Percentiles rank a stretch among this genome's conserved stretches.
Conservation (phyloP, 2,797 vertebrate genomes). For the Typhlichthys subterraneus region DNA sequence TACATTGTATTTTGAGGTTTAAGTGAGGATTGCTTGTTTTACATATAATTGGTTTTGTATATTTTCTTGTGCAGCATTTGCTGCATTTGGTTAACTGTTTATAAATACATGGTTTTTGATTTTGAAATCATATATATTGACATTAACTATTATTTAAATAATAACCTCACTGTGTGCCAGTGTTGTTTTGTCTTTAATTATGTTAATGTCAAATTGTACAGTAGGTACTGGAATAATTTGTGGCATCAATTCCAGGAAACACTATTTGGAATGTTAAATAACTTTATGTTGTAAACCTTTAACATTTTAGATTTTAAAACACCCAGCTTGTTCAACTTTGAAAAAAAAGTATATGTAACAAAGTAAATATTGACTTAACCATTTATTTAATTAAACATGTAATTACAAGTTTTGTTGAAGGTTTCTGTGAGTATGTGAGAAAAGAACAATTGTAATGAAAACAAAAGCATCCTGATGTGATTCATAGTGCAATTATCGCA, state of each 20-base stretch:
- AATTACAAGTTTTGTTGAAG: slow-evolving; percentile 54
- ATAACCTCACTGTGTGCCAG: not conserved
- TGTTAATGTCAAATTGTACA: slow-evolving; percentile 5
- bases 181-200: not conserved
- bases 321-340: slow-evolving; percentile 38
- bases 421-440: slow-evolving; percentile 29
- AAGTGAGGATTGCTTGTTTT: not conserved
- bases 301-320: slow-evolving; percentile 36
- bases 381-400: slow-evolving; percentile 41
- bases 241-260: slow-evolving; percentile 27
- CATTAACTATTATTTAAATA: not conserved
- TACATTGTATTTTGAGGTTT: not conserved
- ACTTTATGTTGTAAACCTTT: slow-evolving; percentile 19
- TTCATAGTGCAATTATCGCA: slow-evolving; percentile 65
- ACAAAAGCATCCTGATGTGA: slow-evolving; percentile 55
- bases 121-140: not conserved
- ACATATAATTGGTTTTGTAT: no score
- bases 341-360: slow-evolving; percentile 28
- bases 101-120: not conserved
- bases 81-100: not conserved
- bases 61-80: no score
- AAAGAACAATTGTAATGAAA: slow-evolving; percentile 53
- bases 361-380: slow-evolving; percentile 40
- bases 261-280: slow-evolving; percentile 32
- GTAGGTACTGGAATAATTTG: slow-evolving; percentile 23